phyloP scores from a whole-genome alignment of 2,797 vertebrate species.

The Tokudaia muenninki region DNA sequence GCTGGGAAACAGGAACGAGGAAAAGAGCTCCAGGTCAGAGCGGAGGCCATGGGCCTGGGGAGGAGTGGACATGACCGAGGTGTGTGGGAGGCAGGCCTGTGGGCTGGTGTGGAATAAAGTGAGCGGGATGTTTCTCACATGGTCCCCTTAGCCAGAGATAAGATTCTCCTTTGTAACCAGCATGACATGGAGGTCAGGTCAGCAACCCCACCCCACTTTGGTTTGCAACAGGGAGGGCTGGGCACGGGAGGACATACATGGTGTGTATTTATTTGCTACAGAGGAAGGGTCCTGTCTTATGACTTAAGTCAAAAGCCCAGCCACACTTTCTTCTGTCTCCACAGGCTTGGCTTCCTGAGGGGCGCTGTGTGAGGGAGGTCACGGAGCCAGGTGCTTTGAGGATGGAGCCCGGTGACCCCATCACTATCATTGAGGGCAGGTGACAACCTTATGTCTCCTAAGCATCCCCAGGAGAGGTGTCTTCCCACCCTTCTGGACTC shows the following conservation, averaged over 20 bases:
- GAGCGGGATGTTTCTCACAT: not conserved
- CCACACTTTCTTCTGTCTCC: constrained; percentile 17
- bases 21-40: not conserved
- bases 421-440: constrained; percentile 93
- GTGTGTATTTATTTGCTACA: not conserved
- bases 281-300: not conserved
- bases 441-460: constrained; percentile 82
- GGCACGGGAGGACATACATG: not conserved
- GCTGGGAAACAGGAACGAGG: not conserved
- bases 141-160: not conserved
- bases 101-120: not conserved
- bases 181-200: not conserved
- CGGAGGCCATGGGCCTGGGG: not conserved
- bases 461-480: not conserved
- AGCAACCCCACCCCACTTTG: not conserved
- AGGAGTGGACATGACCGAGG: not conserved
- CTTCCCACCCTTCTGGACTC: not conserved
- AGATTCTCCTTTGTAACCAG: not conserved
- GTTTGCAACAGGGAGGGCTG: not conserved
- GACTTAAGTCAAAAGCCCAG: not conserved
- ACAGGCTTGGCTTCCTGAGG: constrained; percentile 92
- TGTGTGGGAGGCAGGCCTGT: not conserved
- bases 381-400: constrained; percentile 90
- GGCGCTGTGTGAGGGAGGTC: constrained; percentile 89
- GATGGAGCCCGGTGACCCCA: constrained; percentile 89